phyloP scores from a whole-genome alignment of 2,113 vertebrate species.

The Esox niger region DNA sequence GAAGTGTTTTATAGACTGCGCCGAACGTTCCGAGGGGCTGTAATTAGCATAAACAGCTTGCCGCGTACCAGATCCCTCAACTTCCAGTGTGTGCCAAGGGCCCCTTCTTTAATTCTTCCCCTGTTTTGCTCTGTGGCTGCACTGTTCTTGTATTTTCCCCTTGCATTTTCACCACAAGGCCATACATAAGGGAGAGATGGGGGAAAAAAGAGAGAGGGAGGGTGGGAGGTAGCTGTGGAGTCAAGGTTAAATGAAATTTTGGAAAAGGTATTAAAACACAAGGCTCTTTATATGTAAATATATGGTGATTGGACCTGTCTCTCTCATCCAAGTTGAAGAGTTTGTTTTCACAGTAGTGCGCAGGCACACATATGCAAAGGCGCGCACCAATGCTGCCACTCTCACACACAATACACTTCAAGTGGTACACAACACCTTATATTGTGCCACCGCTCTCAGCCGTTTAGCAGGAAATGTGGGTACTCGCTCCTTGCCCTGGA shows the following conservation, averaged over 20 bases:
- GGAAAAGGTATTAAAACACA: constrained; percentile 37
- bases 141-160: constrained; percentile 32
- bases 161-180: constrained; percentile 43
- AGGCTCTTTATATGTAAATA: constrained; percentile 60
- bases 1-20: constrained; percentile 41
- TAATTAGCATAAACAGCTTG: constrained; percentile 20
- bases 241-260: constrained; percentile 39
- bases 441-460: background rate
- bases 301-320: constrained; percentile 51
- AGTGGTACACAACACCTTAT: background rate
- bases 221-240: background rate
- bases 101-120: constrained; percentile 36
- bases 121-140: constrained; percentile 10
- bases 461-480: background rate
- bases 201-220: background rate
- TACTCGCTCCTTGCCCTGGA: constrained; percentile 2
- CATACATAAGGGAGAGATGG: constrained; percentile 2
- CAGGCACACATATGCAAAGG: background rate
- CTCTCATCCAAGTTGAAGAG: constrained; percentile 20
- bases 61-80: constrained; percentile 43
- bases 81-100: constrained; percentile 58
- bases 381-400: background rate
- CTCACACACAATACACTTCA: background rate
- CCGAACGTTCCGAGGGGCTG: constrained; percentile 6
- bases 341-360: constrained; percentile 10